Evolutionary conservation across 2,797 vertebrate genomes (phyloP).

Genomic region (Taeniopygia guttata): DNA sequence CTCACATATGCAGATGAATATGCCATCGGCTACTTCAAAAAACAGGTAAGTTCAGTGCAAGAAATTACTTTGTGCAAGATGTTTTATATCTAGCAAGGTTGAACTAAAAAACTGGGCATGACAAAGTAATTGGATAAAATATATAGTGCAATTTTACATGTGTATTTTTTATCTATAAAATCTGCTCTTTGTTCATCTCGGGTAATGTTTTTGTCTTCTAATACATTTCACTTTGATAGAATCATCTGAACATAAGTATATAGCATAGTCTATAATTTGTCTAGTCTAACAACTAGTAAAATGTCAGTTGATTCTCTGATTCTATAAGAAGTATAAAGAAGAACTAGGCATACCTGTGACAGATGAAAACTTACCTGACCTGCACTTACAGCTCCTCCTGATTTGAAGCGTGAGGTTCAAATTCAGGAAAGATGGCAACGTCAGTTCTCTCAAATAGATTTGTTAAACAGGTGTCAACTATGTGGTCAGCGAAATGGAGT

Average conservation of each 20-base stretch:
- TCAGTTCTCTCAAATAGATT: not conserved
- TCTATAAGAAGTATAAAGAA: not conserved
- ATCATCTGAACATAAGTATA: not conserved
- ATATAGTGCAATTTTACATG: not conserved
- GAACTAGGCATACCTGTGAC: not conserved
- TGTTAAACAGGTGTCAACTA: not conserved
- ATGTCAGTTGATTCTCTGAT: not conserved
- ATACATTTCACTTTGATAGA: not conserved
- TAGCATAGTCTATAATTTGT: not conserved
- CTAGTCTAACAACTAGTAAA: not conserved
- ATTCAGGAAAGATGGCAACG: not conserved
- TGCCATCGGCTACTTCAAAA: slow-evolving; percentile 98
- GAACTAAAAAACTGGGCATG: not conserved
- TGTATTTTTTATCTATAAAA: not conserved
- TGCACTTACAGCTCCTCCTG: not conserved
- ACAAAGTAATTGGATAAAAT: not conserved
- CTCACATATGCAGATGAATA: slow-evolving; percentile 98
- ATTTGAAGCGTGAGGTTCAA: not conserved
- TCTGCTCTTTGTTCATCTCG: not conserved
- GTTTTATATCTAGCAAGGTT: not conserved
- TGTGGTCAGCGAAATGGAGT: not conserved
- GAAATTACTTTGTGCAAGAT: not conserved
- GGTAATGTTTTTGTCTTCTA: not conserved
- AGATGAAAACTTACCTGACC: not conserved
- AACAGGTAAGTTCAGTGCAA: slow-evolving; percentile 83